phyloP scores from a whole-genome alignment of 2,113 vertebrate species.

The Syngnathoides biaculeatus region DNA sequence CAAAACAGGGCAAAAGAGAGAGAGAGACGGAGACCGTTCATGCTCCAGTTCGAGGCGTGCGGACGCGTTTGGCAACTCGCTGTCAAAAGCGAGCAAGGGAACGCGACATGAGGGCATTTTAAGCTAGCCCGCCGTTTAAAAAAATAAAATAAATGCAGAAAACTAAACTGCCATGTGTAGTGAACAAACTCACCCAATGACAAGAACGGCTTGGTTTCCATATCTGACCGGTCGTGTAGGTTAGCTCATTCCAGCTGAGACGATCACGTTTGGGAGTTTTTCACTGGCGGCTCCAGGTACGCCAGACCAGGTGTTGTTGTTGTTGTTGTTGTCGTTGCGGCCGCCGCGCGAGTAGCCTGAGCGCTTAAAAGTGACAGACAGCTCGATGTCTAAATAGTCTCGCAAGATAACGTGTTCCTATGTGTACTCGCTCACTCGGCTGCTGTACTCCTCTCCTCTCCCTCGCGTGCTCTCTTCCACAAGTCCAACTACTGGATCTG shows the following conservation, averaged over 20 bases:
- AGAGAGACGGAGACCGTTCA: too few species aligned
- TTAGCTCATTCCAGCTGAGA: constrained; percentile 80
- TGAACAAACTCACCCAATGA: constrained; percentile 77
- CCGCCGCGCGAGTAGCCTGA: constrained; percentile 12
- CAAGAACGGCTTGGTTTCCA: constrained; percentile 81
- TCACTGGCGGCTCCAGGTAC: constrained; percentile 36
- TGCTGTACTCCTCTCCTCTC: neutral
- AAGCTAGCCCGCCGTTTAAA: neutral
- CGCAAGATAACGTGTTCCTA: constrained; percentile 57
- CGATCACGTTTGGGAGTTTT: constrained; percentile 57
- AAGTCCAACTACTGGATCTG: constrained; percentile 75
- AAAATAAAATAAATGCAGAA: neutral
- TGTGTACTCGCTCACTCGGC: constrained; percentile 42
- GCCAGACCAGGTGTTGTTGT: constrained; percentile 35
- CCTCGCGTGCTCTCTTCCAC: constrained; percentile 50
- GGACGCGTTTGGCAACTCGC: constrained; percentile 38
- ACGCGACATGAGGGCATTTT: constrained; percentile 9
- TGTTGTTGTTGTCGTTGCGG: neutral
- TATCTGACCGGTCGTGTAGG: constrained; percentile 55
- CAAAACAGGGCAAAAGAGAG: neutral
- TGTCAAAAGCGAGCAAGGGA: constrained; percentile 35
- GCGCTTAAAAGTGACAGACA: constrained; percentile 62
- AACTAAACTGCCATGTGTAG: constrained; percentile 13
- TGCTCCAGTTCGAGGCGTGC: constrained; percentile 11
- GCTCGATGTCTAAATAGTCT: constrained; percentile 53